Conservation (phyloP, 1,140 invertebrate species). For the Pseudoatta argentina region DNA sequence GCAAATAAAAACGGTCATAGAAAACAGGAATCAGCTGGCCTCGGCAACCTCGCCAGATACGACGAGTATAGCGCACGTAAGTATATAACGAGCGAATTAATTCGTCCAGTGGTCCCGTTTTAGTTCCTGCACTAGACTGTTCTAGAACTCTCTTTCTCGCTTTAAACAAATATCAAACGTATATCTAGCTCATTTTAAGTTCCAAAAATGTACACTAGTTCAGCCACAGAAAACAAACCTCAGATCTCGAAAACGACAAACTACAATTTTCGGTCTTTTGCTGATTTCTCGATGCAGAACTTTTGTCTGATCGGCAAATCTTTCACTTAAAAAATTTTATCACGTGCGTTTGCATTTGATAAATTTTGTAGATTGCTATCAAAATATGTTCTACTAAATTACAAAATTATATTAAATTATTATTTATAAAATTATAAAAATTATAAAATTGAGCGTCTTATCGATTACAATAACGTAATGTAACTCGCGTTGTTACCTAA, state of each 20-base stretch:
- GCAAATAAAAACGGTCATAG: conserved; percentile 85
- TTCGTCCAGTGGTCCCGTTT: background rate
- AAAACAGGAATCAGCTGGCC: conserved; percentile 84
- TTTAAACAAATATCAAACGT: too few species aligned
- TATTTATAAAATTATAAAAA: background rate
- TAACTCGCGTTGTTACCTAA: background rate
- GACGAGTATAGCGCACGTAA: conserved; percentile 77
- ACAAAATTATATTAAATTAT: background rate
- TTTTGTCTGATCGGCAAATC: background rate
- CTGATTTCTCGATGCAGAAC: background rate
- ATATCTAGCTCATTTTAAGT: too few species aligned
- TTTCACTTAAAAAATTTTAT: background rate
- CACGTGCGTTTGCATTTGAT: background rate
- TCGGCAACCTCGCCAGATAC: conserved; percentile 76
- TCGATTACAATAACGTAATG: background rate
- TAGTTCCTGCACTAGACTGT: too few species aligned
- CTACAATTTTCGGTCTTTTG: background rate
- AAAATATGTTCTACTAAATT: background rate
- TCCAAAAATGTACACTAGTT: too few species aligned
- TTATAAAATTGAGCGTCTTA: background rate
- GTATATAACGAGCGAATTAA: conserved; percentile 52
- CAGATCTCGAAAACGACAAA: background rate
- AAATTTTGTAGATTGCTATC: background rate
- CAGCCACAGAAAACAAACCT: too few species aligned
- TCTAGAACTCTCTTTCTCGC: too few species aligned